These are phyloP conservation scores for Heliocidaris tuberculata DNA, from an alignment of 35 echinoderm and acorn worm species.

Conservation along the genomic window DNA sequence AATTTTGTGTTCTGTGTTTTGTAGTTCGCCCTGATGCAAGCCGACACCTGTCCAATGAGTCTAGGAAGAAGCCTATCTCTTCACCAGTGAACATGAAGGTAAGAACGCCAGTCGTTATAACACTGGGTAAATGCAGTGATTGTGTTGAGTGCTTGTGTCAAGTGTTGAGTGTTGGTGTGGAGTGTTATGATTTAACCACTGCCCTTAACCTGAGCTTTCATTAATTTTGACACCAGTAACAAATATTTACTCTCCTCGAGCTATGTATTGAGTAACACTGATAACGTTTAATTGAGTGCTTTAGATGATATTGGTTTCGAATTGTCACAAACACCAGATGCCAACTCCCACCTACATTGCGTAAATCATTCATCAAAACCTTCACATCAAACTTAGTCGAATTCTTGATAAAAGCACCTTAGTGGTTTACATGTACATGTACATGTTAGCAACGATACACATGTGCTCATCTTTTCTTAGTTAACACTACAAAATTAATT, in stretches of 20 bases:
- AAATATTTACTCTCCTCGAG: not conserved
- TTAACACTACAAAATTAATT: no score
- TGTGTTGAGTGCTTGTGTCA: not conserved
- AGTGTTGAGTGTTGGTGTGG: not conserved
- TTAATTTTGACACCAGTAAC: not conserved
- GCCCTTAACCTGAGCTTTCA: not conserved
- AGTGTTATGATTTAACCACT: not conserved
- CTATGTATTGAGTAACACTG: not conserved
- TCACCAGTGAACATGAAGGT: constrained; percentile 28
- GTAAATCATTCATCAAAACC: no score
- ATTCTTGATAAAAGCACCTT: no score
- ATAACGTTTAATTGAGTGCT: not conserved
- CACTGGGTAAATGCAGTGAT: no score
- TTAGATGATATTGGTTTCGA: no score
- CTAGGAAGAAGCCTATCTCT: not conserved
- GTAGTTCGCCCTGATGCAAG: not conserved
- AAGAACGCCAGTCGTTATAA: not conserved
- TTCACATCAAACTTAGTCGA: no score
- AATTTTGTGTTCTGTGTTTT: not conserved
- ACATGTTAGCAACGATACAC: no score
- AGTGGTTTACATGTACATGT: no score
- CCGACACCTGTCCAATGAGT: not conserved
- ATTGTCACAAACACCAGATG: no score
- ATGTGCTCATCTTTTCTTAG: no score
- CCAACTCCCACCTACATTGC: no score